Conservation (phyloP, 2,113 vertebrate species). For the Myotis lucifugus region DNA sequence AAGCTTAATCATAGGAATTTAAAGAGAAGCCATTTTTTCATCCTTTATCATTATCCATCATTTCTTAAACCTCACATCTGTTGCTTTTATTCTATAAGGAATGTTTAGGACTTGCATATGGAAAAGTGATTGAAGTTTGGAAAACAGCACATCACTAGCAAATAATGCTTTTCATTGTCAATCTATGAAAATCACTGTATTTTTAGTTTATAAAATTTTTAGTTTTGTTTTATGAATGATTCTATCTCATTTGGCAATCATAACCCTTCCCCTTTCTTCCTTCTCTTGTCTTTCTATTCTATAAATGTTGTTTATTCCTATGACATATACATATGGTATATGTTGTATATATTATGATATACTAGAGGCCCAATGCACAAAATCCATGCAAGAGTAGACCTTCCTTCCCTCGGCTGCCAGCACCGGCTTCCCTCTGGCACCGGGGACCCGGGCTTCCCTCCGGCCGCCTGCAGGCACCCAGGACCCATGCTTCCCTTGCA, state of each 20-base stretch:
- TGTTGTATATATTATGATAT: neutral
- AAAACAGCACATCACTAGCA: neutral
- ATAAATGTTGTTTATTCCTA: neutral
- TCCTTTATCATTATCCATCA: neutral
- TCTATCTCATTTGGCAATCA: neutral
- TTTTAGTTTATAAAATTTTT: slow-evolving; percentile 2
- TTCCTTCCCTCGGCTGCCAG: too few species aligned
- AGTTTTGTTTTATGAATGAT: neutral
- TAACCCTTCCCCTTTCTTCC: neutral
- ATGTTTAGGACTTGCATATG: neutral
- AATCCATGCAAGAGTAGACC: too few species aligned
- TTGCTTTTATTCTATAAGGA: neutral
- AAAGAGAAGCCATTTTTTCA: neutral
- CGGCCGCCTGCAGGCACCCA: too few species aligned
- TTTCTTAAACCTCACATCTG: neutral
- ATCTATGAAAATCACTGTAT: neutral
- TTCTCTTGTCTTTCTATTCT: slow-evolving; percentile 5
- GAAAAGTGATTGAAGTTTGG: neutral
- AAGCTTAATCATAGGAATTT: neutral
- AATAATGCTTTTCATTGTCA: neutral
- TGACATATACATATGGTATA: neutral
- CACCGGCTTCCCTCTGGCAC: too few species aligned
- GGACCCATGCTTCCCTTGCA: too few species aligned
- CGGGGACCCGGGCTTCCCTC: too few species aligned
- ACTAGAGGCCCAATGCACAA: too few species aligned